phyloP scores from a whole-genome alignment of 23 tunicate genomes.

The Aplidium turbinatum region DNA sequence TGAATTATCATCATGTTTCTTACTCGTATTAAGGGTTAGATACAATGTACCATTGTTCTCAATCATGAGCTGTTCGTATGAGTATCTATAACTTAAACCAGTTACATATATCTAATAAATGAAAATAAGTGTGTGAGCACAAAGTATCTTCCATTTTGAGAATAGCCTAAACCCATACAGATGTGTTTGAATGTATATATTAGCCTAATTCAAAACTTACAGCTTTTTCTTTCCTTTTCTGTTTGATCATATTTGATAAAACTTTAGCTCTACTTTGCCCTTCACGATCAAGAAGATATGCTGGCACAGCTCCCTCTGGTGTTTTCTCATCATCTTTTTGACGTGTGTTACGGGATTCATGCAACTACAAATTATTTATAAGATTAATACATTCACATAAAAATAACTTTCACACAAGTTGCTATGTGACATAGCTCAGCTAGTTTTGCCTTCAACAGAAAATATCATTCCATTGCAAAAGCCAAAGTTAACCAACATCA shows the following conservation, averaged over 20 bases:
- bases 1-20: no score
- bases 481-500: not conserved
- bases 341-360: slow-evolving; percentile 77
- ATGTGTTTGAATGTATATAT: no score
- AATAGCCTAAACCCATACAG: no score
- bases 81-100: not conserved
- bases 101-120: no score
- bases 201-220: slow-evolving; percentile 29
- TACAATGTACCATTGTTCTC: no score
- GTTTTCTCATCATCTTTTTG: slow-evolving; percentile 92
- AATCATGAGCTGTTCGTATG: no score
- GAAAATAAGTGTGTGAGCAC: no score
- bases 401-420: no score
- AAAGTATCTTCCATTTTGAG: no score
- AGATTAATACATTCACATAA: not conserved
- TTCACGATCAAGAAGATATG: slow-evolving; percentile 91
- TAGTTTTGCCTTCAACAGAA: not conserved
- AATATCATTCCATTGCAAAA: not conserved
- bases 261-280: slow-evolving; percentile 90
- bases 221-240: slow-evolving; percentile 95
- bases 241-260: slow-evolving; percentile 95
- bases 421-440: no score
- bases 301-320: slow-evolving; percentile 95
- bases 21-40: no score
- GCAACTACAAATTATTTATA: slow-evolving; percentile 42